Base-by-base conservation (phyloP, 30 jellyfish, hydroid and myxozoan species). In the Turritopsis rubra region DNA sequence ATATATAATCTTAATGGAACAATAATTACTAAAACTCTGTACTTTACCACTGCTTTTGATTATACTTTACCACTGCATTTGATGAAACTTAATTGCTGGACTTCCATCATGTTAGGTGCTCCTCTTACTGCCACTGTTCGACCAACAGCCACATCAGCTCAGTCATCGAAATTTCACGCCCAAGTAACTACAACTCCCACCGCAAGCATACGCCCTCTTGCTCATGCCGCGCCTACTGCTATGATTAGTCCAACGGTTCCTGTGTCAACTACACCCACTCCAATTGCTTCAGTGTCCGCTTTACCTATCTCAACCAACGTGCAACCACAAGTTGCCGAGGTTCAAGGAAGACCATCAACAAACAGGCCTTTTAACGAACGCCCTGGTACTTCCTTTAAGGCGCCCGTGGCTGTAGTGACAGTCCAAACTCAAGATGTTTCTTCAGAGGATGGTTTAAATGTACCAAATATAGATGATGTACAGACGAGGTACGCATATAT, bases 181-280 rank as follows among this genome's bases (percentile, higher is more conserved):
- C 80, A 88, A 13, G 60, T 41, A 3, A 52, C 93, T 0, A 66
- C 29, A 16, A 86, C 88, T 52, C 96, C 96, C 23, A 93, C 99
- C 19, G 99, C 99, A 18, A 93, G 99, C 53, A 93, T 93, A 54
- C 90, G 97, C 52, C 99, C 99, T 5, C 70, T 93, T n/a, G 78
- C 94, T n/a, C 90, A 89, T 54, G 85, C 88, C 0, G 88, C 96
- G 9, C 99, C 99, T 54, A 93, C 99, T 21, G 99, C 99, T 24
- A 93, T 93, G 99, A 95, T 93, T 52, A 93, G 99, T 74, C 99
- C 99, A 18, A 88, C 98, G 21, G 97, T 91, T 3, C 98, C 98
- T 4, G 85, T 91, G 1, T 28, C 80, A 16, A 84, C 84, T 17
- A 81, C 85, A 22, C 85, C 66, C 66, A 77, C 85, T 26, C 85